phyloP scores from a whole-genome alignment of 2,888 invertebrate genomes.

The Brachypterus glaber region DNA sequence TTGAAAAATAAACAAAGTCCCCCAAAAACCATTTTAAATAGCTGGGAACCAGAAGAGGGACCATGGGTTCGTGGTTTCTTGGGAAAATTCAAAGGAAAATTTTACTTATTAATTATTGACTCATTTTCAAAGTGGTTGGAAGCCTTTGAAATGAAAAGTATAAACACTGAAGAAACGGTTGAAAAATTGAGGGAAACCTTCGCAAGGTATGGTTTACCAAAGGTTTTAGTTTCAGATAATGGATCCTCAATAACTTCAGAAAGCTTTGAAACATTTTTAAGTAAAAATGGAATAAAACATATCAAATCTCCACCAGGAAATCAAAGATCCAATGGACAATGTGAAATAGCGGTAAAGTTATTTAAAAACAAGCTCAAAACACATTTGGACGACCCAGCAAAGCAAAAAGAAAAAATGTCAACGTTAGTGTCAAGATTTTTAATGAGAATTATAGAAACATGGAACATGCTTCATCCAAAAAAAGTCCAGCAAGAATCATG shows the following conservation, averaged over 20 bases:
- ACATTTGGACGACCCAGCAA: conserved; percentile 4
- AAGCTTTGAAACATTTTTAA: conserved; percentile 8
- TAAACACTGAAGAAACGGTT: conserved; percentile 4
- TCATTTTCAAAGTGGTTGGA: conserved; percentile 10
- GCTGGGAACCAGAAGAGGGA: conserved; percentile 2
- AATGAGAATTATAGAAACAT: conserved; percentile 7
- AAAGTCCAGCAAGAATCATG: conserved; percentile 7
- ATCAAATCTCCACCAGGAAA: conserved; percentile 11
- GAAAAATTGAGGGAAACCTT: conserved; percentile 5
- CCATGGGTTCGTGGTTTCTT: conserved; percentile 9
- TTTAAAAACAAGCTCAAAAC: conserved; percentile 12
- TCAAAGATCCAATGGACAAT: conserved; percentile 10
- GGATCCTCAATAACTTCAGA: conserved; percentile 6
- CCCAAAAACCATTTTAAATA: conserved; percentile 5
- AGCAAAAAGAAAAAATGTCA: background rate
- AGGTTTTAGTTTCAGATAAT: conserved; percentile 5
- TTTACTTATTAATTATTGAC: conserved; percentile 3
- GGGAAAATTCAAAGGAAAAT: conserved; percentile 6
- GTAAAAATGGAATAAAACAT: conserved; percentile 12
- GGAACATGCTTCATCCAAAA: conserved; percentile 5
- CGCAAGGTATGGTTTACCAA: conserved; percentile 8
- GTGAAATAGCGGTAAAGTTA: conserved; percentile 12
- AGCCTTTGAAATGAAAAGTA: conserved; percentile 3
- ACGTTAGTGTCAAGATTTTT: conserved; percentile 6
- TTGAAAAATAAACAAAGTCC: conserved; percentile 1